Conservation (phyloP, 2,888 invertebrate genomes). For the Acronicta alni region DNA sequence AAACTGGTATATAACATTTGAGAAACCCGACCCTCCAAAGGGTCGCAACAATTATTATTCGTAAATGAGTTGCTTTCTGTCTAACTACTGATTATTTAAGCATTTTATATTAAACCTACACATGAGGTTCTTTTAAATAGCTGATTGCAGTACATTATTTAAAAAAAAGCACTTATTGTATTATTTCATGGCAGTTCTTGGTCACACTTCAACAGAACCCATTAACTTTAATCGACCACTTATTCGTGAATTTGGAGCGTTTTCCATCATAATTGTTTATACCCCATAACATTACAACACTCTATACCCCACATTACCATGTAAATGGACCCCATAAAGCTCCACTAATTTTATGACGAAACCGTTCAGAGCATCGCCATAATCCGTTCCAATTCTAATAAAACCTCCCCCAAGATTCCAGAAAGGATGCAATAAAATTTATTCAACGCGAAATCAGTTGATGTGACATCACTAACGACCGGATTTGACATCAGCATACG, state of each 20-base stretch:
- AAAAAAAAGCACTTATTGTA: no score
- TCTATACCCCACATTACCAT: slow-evolving; percentile 22
- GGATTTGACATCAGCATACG: slow-evolving; percentile 56
- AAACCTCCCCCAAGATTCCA: slow-evolving; percentile 30
- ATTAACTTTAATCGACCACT: neutral
- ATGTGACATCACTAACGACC: slow-evolving; percentile 44
- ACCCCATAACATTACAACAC: slow-evolving; percentile 8
- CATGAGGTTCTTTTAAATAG: no score
- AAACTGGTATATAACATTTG: no score
- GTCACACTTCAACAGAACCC: neutral
- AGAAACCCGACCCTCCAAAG: no score
- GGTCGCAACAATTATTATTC: no score
- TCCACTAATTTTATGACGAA: slow-evolving; percentile 40
- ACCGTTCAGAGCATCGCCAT: slow-evolving; percentile 42
- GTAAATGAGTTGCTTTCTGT: no score
- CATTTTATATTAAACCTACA: no score
- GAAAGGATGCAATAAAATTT: slow-evolving; percentile 46
- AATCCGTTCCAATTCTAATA: slow-evolving; percentile 44
- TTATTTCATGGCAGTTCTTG: neutral
- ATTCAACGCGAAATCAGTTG: slow-evolving; percentile 42
- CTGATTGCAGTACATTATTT: no score
- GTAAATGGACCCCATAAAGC: slow-evolving; percentile 40
- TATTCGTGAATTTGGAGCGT: neutral
- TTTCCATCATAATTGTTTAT: slow-evolving; percentile 4
- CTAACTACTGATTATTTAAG: no score